Conservation (phyloP, 2,888 invertebrate genomes). For the Nasonovia ribisnigri region DNA sequence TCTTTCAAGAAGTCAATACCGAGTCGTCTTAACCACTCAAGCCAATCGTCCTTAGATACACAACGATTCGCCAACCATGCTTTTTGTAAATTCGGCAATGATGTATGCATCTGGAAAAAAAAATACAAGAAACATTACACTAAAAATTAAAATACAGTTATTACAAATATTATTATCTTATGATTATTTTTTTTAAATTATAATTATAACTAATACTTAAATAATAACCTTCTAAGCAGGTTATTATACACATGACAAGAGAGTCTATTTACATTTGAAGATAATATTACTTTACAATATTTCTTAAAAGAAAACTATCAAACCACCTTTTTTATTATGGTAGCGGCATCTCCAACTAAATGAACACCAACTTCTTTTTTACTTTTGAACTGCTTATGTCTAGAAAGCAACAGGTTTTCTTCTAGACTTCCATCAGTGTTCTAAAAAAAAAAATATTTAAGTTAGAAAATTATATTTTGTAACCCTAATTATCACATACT, state of each 20-base stretch:
- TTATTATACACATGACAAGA: neutral
- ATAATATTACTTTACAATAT: neutral
- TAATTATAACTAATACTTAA: neutral
- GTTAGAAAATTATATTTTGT: neutral
- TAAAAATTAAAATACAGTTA: neutral
- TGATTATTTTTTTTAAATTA: neutral
- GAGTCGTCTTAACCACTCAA: slow-evolving; percentile 94
- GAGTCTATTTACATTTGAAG: neutral
- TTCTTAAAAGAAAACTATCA: neutral
- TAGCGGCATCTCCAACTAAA: slow-evolving; percentile 43
- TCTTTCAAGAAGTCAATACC: slow-evolving; percentile 94
- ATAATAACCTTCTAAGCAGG: neutral
- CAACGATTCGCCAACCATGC: slow-evolving; percentile 93
- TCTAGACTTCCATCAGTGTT: slow-evolving; percentile 56
- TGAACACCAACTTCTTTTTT: slow-evolving; percentile 56
- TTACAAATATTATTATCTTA: neutral
- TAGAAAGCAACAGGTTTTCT: slow-evolving; percentile 60
- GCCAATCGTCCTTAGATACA: slow-evolving; percentile 98
- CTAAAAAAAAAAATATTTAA: slow-evolving; percentile 15
- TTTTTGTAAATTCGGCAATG: slow-evolving; percentile 85
- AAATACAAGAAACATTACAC: slow-evolving; percentile 62
- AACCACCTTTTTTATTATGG: slow-evolving; percentile 64
- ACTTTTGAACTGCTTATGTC: slow-evolving; percentile 61
- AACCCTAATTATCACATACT: slow-evolving; percentile 77
- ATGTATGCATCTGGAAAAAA: slow-evolving; percentile 78